phyloP scores from a whole-genome alignment of 1,140 invertebrate species.

The Drosophila gunungcola region DNA sequence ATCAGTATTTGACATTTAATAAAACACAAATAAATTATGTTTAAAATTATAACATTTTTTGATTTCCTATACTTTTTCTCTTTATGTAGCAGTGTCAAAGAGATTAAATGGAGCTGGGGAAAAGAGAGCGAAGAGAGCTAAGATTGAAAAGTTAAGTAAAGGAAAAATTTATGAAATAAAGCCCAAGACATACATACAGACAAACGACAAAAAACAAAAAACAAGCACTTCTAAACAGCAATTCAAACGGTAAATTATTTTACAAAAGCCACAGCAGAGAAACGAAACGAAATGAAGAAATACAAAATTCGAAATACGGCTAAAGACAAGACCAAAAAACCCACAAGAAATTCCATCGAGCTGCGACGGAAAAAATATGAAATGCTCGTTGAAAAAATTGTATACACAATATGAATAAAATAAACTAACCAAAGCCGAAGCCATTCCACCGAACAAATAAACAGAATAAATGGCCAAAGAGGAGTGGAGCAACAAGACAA shows the following conservation, averaged over 20 bases:
- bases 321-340: conserved; percentile 25
- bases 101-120: neutral
- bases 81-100: conserved; percentile 11
- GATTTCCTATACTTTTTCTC: neutral
- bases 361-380: conserved; percentile 40
- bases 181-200: conserved; percentile 74
- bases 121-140: conserved; percentile 27
- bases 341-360: conserved; percentile 51
- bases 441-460: conserved; percentile 42
- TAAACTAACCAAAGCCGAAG: conserved; percentile 43
- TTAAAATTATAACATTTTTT: too few species aligned
- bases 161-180: conserved; percentile 77
- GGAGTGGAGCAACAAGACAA: conserved; percentile 39
- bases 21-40: too few species aligned
- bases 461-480: conserved; percentile 46
- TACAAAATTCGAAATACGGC: conserved; percentile 27
- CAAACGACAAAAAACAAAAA: conserved; percentile 10
- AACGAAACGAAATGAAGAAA: conserved; percentile 47
- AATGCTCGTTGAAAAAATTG: conserved; percentile 45
- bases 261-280: conserved; percentile 67
- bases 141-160: conserved; percentile 53
- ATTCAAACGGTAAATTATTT: conserved; percentile 82
- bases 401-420: conserved; percentile 53
- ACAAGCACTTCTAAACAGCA: conserved; percentile 53
- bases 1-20: neutral